These are phyloP conservation scores for Watsonalla cultraria DNA, from an alignment of 2,888 invertebrate genomes.

Conservation along the genomic window DNA sequence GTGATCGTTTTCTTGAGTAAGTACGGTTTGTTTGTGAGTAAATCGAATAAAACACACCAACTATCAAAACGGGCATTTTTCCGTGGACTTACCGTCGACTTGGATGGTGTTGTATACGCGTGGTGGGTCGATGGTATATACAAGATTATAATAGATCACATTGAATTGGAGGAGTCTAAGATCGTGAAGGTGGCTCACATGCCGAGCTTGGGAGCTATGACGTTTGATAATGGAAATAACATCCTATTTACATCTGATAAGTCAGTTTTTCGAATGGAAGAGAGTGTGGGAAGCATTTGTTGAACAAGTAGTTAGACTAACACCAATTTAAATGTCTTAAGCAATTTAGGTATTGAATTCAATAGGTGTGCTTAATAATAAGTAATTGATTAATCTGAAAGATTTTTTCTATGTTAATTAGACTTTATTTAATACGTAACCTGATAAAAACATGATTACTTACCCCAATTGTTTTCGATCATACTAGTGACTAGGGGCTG, in stretches of 20 bases:
- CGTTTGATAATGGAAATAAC: constrained; percentile 60
- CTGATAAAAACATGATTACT: too few relatives aligned
- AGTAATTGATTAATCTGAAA: too few relatives aligned
- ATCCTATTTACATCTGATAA: constrained; percentile 49
- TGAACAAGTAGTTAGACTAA: constrained; percentile 1
- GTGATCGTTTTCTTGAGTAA: constrained; percentile 46
- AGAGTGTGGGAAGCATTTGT: constrained; percentile 25
- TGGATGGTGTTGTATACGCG: constrained; percentile 49
- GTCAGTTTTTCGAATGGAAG: constrained; percentile 39
- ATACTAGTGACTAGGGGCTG: too few relatives aligned
- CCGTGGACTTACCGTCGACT: constrained; percentile 55
- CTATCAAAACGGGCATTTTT: constrained; percentile 57
- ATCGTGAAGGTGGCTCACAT: constrained; percentile 44
- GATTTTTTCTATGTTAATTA: too few relatives aligned
- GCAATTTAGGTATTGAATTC: too few relatives aligned
- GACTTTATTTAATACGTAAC: too few relatives aligned
- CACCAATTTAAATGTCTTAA: too few relatives aligned
- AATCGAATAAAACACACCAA: constrained; percentile 31
- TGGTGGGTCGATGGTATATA: constrained; percentile 71
- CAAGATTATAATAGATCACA: constrained; percentile 41
- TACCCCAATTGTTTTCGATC: too few relatives aligned
- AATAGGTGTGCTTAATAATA: too few relatives aligned
- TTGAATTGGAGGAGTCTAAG: constrained; percentile 34
- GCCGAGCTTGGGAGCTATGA: constrained; percentile 46
- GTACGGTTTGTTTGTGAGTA: constrained; percentile 50